Conservation (phyloP, 2,888 invertebrate genomes). For the Mechanitis messenoides region DNA sequence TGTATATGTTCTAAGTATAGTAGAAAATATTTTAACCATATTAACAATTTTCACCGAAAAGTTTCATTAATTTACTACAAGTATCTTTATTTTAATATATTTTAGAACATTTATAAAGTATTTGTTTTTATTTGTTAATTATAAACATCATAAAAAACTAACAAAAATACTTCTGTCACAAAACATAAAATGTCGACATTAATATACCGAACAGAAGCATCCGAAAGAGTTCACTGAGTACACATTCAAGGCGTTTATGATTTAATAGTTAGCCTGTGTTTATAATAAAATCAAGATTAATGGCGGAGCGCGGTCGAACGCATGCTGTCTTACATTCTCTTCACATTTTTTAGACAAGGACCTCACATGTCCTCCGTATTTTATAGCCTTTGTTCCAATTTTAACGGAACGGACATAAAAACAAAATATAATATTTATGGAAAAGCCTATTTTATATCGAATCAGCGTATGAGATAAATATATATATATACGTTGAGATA, state of each 20-base stretch:
- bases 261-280: conserved; percentile 58
- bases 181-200: conserved; percentile 17
- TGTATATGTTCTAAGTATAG: too few relatives aligned
- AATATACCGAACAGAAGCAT: conserved; percentile 25
- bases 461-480: background rate
- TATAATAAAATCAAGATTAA: conserved; percentile 71
- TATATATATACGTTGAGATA: background rate
- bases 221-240: conserved; percentile 42
- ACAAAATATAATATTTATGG: conserved; percentile 10
- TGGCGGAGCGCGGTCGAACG: conserved; percentile 48
- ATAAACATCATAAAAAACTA: conserved; percentile 1
- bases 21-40: too few relatives aligned
- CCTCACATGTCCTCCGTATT: conserved; percentile 54
- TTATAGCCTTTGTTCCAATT: conserved; percentile 58
- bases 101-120: too few relatives aligned
- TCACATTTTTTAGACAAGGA: conserved; percentile 55
- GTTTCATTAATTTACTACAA: too few relatives aligned
- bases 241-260: conserved; percentile 64
- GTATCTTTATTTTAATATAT: too few relatives aligned
- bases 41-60: too few relatives aligned
- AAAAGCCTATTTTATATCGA: background rate
- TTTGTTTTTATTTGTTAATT: background rate
- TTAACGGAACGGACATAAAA: conserved; percentile 14
- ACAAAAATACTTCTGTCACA: conserved; percentile 19
- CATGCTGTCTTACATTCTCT: conserved; percentile 54